Conservation (phyloP, 1,140 invertebrate species). For the Ganaspis sp. region DNA sequence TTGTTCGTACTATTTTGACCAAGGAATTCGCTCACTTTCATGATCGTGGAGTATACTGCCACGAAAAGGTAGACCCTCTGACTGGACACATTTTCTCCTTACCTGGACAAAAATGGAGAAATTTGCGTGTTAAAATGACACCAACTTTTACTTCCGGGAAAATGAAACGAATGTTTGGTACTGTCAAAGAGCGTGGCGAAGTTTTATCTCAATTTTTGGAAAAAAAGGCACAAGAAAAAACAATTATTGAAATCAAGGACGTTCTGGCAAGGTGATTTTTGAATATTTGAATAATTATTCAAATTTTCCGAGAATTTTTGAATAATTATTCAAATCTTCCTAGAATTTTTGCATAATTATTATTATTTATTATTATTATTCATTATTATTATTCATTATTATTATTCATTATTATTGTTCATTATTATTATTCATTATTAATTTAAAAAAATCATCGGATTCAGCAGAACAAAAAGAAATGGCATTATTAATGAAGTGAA, state of each 20-base stretch:
- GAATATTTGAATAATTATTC: not conserved
- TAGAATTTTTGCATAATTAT: too few relatives aligned
- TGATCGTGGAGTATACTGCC: constrained; percentile 71
- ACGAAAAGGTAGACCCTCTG: constrained; percentile 76
- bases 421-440: too few relatives aligned
- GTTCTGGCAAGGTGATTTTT: constrained; percentile 46
- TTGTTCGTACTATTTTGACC: constrained; percentile 74
- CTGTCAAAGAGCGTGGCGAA: constrained; percentile 72
- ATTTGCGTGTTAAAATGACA: constrained; percentile 75
- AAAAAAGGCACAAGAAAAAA: not conserved
- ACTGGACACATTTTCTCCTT: constrained; percentile 76
- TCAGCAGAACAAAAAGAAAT: too few relatives aligned
- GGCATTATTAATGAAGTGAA: too few relatives aligned
- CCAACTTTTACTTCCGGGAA: constrained; percentile 79
- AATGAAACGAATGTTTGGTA: constrained; percentile 77
- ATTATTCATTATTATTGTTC: too few relatives aligned
- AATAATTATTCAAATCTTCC: too few relatives aligned
- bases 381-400: too few relatives aligned
- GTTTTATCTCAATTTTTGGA: constrained; percentile 56
- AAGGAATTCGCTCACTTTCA: constrained; percentile 77
- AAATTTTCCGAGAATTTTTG: too few relatives aligned
- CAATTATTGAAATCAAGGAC: constrained; percentile 54
- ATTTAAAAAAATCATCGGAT: too few relatives aligned
- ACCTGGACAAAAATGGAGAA: constrained; percentile 75
- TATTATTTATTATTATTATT: too few relatives aligned